Conservation (phyloP, 2,888 invertebrate species). For the Drosophila imparisetae region DNA sequence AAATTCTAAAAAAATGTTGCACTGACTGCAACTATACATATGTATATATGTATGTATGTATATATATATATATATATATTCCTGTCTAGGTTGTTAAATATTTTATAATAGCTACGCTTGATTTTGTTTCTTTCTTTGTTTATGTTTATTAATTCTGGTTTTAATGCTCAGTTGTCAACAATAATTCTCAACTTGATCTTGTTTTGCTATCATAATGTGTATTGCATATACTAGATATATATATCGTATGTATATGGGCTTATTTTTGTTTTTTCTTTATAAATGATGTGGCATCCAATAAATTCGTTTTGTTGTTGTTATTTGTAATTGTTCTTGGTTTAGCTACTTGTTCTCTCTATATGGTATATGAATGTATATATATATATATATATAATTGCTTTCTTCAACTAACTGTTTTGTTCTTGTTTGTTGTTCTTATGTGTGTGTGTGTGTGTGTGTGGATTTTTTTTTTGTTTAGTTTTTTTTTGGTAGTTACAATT, state of each 20-base stretch:
- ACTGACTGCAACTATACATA: constrained; percentile 68
- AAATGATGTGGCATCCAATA: constrained; percentile 85
- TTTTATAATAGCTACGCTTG: constrained; percentile 65
- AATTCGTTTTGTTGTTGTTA: constrained; percentile 84
- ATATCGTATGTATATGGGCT: constrained; percentile 58
- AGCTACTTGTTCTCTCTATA: constrained; percentile 66
- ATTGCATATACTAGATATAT: constrained; percentile 39
- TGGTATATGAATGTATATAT: constrained; percentile 37
- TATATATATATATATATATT: constrained; percentile 41
- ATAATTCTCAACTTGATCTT: constrained; percentile 71
- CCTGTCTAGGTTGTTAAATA: constrained; percentile 64
- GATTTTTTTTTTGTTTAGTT: constrained; percentile 23
- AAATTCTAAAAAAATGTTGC: constrained; percentile 77
- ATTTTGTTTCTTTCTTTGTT: constrained; percentile 25
- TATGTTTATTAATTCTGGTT: constrained; percentile 65
- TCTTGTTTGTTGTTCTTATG: constrained; percentile 10
- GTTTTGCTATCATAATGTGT: constrained; percentile 47
- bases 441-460: constrained; percentile 31
- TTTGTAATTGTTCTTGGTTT: constrained; percentile 81
- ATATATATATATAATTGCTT: constrained; percentile 38
- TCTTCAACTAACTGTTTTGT: constrained; percentile 39
- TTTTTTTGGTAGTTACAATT: constrained; percentile 27
- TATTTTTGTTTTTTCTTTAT: constrained; percentile 63
- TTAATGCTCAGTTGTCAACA: constrained; percentile 75
- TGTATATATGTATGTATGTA: constrained; percentile 49